Percentiles rank a stretch among this genome's conserved stretches.
Conservation (phyloP, 1,140 invertebrate genomes). For the Aphaenogaster rudis region DNA sequence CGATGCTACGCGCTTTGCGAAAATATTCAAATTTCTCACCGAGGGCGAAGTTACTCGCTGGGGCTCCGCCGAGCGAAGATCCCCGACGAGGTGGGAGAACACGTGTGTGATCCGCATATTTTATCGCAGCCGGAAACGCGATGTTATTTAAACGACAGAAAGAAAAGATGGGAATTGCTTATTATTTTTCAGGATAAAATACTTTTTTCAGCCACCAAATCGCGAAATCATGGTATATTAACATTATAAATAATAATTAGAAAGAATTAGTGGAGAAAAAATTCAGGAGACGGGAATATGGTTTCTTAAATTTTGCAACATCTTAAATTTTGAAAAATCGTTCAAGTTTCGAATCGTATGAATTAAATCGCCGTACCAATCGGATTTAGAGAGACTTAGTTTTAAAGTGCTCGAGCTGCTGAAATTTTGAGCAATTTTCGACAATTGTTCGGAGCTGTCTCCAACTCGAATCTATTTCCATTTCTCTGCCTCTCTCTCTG, state of each 20-base stretch:
- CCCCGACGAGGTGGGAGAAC: neutral
- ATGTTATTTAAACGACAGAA: neutral
- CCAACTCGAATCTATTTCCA: conserved; percentile 4
- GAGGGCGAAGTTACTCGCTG: neutral
- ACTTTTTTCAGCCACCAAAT: neutral
- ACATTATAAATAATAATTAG: neutral
- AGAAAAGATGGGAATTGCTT: neutral
- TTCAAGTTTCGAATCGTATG: neutral
- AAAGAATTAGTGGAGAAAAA: neutral
- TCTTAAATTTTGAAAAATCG: neutral
- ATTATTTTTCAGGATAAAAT: neutral
- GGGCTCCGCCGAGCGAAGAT: conserved; percentile 4
- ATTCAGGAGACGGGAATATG: neutral
- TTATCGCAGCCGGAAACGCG: conserved; percentile 18
- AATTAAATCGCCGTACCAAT: neutral
- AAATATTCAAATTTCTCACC: conserved; percentile 59
- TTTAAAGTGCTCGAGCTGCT: neutral
- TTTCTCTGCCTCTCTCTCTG: neutral
- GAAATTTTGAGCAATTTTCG: conserved; percentile 40
- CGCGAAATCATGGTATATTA: neutral
- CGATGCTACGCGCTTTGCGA: conserved; percentile 11
- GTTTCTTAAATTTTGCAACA: neutral
- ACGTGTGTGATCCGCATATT: conserved; percentile 23
- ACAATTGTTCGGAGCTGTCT: conserved; percentile 4
- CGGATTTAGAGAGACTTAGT: conserved; percentile 8